A percentile compares a stretch with the other conserved stretches of the same genome.
Conservation (phyloP, 1,140 invertebrate genomes). For the Subanguina moxae region DNA sequence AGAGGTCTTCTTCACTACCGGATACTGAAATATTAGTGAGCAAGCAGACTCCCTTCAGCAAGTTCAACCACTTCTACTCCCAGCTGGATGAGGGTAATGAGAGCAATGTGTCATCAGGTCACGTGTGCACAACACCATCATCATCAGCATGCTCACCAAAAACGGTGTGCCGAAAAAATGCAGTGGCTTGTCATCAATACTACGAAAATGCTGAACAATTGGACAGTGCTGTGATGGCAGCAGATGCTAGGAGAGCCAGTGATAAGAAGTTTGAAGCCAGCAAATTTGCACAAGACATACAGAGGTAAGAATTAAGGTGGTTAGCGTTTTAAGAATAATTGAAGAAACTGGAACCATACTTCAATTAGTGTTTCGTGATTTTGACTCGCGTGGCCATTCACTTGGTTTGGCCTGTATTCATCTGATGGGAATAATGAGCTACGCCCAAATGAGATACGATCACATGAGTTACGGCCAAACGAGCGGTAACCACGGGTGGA, state of each 20-base stretch:
- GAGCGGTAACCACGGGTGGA: too few species aligned
- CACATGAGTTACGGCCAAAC: too few species aligned
- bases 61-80: neutral
- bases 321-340: too few species aligned
- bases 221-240: neutral
- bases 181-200: conserved; percentile 14
- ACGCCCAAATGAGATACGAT: too few species aligned
- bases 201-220: neutral
- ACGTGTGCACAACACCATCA: neutral
- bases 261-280: neutral
- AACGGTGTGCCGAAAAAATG: conserved; percentile 20
- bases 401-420: neutral
- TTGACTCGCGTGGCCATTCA: too few species aligned
- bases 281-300: neutral
- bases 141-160: neutral
- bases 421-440: neutral
- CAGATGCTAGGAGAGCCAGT: neutral
- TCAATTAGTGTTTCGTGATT: too few species aligned
- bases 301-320: too few species aligned
- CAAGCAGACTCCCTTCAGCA: neutral
- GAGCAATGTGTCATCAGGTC: neutral
- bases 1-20: conserved; percentile 15
- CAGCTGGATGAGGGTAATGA: neutral
- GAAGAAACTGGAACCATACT: too few species aligned
- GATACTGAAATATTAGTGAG: conserved; percentile 3